Base-by-base conservation (phyloP, 2,113 vertebrate species). In the Capreolus pygargus region DNA sequence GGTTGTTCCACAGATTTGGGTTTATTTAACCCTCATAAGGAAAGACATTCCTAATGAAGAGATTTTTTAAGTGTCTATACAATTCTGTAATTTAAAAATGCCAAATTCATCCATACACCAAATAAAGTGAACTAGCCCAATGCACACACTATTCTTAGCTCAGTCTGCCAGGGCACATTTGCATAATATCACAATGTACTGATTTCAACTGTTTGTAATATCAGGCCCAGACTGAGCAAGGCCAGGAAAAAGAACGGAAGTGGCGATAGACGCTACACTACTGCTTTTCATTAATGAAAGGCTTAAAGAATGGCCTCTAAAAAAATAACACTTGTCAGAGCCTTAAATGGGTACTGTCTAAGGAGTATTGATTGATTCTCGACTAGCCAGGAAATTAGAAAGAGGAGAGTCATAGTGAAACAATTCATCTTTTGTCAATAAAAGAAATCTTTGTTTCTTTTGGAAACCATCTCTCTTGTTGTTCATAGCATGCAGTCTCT, bases 381-480 rank as follows among this genome's bases (percentile, higher is more conserved):
- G 39, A 97, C 96, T 97, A 86, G 96, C 92, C 89, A 98, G 98
- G 97, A 98, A 98, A 98, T 99, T 98, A 98, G 97, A 97, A 96
- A 97, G 76, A 55, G 95, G 86, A 97, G 91, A 92, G 81, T 86
- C 70, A 97, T 79, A 92, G 76, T 70, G 47, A 45, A 96, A 87
- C 92, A 81, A 98, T 98, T 98, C 86, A 97, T 98, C 98, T 98
- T 95, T 96, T 97, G 96, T 98, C 98, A 98, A 98, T 96, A 97
- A 97, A 89, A 96, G 55, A 86, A 78, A 94, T 21, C 78, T 95
- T 30, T 70, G 52, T 91, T 97, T 97, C 94, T 95, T 52, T 89
- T 93, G 94, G 92, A 97, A 96, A 96, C 70, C 13, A 4, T 94
- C 54, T 91, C 91, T 87, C 57, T 95, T 13, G 27, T 61, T 17